These are phyloP conservation scores for Pogonophryne albipinna DNA, from an alignment of 2,797 vertebrate species.

Conservation along the genomic window DNA sequence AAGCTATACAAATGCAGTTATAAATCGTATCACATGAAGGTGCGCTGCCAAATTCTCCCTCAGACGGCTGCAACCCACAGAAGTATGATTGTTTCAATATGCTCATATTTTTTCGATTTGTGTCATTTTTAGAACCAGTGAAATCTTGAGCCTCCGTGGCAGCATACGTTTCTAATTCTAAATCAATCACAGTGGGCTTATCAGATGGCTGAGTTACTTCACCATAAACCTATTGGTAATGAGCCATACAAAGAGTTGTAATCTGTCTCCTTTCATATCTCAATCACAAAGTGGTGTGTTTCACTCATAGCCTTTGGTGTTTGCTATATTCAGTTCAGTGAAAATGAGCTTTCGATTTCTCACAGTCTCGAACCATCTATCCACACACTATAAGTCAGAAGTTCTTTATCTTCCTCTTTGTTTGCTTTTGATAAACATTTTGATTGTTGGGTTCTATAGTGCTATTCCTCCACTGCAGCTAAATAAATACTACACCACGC, in stretches of 20 bases:
- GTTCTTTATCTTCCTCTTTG: slow-evolving; percentile 26
- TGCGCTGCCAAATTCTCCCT: slow-evolving; percentile 73
- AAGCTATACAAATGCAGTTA: slow-evolving; percentile 71
- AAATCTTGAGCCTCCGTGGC: slow-evolving; percentile 39
- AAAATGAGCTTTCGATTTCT: slow-evolving; percentile 61
- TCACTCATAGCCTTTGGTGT: slow-evolving; percentile 38
- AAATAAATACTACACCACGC: slow-evolving; percentile 29
- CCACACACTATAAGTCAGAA: slow-evolving; percentile 37
- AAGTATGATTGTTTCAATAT: slow-evolving; percentile 84
- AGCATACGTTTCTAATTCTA: slow-evolving; percentile 72
- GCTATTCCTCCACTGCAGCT: slow-evolving; percentile 26
- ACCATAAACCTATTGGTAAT: slow-evolving; percentile 75
- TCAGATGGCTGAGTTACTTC: slow-evolving; percentile 80
- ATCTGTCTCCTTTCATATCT: slow-evolving; percentile 73
- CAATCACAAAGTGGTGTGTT: slow-evolving; percentile 49
- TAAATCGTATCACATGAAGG: slow-evolving; percentile 79
- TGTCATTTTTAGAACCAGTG: slow-evolving; percentile 59
- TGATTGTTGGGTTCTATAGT: slow-evolving; percentile 41
- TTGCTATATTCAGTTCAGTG: slow-evolving; percentile 40
- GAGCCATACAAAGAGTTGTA: slow-evolving; percentile 70
- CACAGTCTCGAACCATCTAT: slow-evolving; percentile 29
- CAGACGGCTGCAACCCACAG: slow-evolving; percentile 56
- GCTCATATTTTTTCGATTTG: slow-evolving; percentile 57
- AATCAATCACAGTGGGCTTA: slow-evolving; percentile 74
- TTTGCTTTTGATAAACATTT: slow-evolving; percentile 53